A percentile compares a stretch with the other conserved stretches of the same genome.
These are phyloP conservation scores for Lacerta bilineata DNA, from an alignment of 2,797 vertebrate species.

Conservation along the genomic window DNA sequence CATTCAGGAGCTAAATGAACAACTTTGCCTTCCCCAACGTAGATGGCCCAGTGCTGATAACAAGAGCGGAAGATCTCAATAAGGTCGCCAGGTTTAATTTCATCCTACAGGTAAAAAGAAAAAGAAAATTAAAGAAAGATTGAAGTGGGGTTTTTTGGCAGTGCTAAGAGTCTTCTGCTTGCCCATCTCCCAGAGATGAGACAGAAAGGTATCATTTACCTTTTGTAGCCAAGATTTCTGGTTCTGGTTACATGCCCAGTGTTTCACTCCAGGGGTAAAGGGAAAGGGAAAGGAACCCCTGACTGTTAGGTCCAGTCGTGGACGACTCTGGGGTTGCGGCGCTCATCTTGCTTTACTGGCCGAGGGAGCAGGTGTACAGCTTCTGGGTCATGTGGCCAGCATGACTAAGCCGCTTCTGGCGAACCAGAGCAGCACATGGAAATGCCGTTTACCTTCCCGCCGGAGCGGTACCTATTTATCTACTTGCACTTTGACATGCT, in stretches of 20 bases:
- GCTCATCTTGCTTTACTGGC: too few species aligned
- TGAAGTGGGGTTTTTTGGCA: not conserved
- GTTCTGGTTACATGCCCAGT: not conserved
- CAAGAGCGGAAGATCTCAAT: conserved; percentile 77
- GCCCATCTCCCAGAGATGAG: not conserved
- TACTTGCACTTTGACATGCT: too few species aligned
- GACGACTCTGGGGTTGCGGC: too few species aligned
- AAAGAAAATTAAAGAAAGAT: not conserved
- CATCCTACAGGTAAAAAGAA: conserved; percentile 54
- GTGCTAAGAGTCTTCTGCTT: not conserved
- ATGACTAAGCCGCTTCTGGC: too few species aligned
- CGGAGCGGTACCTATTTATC: too few species aligned
- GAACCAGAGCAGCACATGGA: too few species aligned
- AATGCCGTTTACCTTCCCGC: too few species aligned
- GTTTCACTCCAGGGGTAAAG: too few species aligned
- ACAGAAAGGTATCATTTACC: not conserved
- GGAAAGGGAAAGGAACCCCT: too few species aligned
- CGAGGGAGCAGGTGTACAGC: too few species aligned
- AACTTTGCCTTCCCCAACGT: conserved; percentile 75
- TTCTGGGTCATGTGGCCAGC: too few species aligned
- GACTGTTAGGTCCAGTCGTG: too few species aligned
- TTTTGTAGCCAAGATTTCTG: not conserved
- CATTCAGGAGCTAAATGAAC: conserved; percentile 75
- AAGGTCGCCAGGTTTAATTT: conserved; percentile 75
- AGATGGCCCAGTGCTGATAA: conserved; percentile 79